Base-by-base conservation (phyloP, 2,797 vertebrate species). In the Discoglossus pictus region DNA sequence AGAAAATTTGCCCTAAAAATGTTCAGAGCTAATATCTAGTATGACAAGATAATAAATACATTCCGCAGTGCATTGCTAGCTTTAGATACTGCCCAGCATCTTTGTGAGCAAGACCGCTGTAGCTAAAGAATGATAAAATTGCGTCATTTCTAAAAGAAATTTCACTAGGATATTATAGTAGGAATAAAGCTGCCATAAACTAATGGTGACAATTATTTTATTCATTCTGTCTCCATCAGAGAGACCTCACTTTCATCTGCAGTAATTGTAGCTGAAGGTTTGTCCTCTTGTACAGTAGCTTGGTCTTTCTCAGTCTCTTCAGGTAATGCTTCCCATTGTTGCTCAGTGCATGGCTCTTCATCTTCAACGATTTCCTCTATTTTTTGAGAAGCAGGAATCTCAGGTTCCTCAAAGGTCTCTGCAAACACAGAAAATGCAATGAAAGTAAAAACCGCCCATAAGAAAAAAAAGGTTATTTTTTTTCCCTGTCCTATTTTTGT, bases 221-320 rank as follows among this genome's bases (percentile, higher is more conserved):
- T 84, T 90, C 90, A 98, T 85, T 98, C 92, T 73, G 92, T 83
- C 79, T 93, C 92, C 88, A 89, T 87, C 74, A 89, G 80, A 72
- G 93, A 90, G 67, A 88, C 80, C 68, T 93, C 86, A 73, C 13
- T 89, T 35, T 91, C 89, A 83, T 94, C 92, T 72, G 76, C 35
- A 75, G 79, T 55, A 77, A 74, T 0, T 74, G 25, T 18, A 70
- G 76, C 16, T 64, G 64, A 4, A 48, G 74, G 17, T 48, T 73
- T 73, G 12, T 38, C 42, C 65, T 81, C 54, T 6, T 59, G 71
- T 64, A 36, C 1, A 70, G 74, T 64, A n/a, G 73, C 11, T 61
- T 56, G 74, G 15, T 82, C 79, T 31, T 62, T 77, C 53, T 77
- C 74, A 4, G 1, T 43, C 54, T 81, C 82, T 53, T 75, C 83